Percentiles rank a stretch among this genome's conserved stretches.
phyloP scores from a whole-genome alignment of 1,140 invertebrate genomes.

The Solenopsis fugax region DNA sequence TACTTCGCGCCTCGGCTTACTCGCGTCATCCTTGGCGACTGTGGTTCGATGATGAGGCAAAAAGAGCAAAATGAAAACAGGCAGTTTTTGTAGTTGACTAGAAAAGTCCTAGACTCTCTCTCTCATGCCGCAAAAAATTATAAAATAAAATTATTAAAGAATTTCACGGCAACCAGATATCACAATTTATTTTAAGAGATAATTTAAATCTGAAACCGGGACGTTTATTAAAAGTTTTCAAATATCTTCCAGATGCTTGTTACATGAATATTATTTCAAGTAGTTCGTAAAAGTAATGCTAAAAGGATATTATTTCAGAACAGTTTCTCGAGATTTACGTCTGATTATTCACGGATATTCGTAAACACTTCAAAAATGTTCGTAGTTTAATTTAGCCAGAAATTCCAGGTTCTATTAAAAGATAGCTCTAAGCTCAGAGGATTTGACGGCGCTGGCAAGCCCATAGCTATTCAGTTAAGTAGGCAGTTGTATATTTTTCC shows the following conservation, averaged over 20 bases:
- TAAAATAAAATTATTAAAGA: constrained; percentile 2
- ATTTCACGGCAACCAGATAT: not conserved
- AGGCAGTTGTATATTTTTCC: constrained; percentile 65
- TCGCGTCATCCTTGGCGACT: not conserved
- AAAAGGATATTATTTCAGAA: not conserved
- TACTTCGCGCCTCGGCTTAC: constrained; percentile 8
- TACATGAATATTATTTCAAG: constrained; percentile 8
- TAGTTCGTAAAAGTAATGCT: constrained; percentile 1
- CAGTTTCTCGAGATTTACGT: constrained; percentile 13
- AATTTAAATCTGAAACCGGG: not conserved
- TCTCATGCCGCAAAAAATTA: not conserved
- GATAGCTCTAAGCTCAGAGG: constrained; percentile 9
- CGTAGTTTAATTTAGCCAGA: constrained; percentile 21
- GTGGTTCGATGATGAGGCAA: constrained; percentile 26
- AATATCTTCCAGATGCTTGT: not conserved
- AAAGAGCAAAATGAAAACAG: not conserved
- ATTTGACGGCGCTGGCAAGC: constrained; percentile 33
- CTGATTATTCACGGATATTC: constrained; percentile 18
- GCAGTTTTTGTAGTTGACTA: not conserved
- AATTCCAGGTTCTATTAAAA: constrained; percentile 54
- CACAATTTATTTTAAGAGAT: constrained; percentile 7
- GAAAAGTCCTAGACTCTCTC: not conserved
- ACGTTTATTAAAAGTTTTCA: constrained; percentile 9
- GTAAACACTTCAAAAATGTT: not conserved
- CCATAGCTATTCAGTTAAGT: constrained; percentile 43